Conservation (phyloP, 1,140 invertebrate species). For the Neodiprion pinetum region DNA sequence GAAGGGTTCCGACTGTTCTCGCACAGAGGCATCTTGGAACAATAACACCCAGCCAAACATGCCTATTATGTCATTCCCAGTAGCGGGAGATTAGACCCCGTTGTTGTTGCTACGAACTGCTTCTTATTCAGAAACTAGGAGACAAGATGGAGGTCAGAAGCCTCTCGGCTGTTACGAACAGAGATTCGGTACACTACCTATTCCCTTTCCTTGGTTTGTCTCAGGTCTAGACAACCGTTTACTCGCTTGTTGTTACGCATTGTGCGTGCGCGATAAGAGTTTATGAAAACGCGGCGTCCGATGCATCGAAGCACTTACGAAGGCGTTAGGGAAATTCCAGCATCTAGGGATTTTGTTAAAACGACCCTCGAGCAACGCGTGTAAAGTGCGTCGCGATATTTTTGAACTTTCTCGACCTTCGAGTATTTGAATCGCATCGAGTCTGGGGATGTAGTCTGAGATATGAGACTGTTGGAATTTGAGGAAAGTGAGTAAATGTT, state of each 20-base stretch:
- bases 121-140: neutral
- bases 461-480: slow-evolving; percentile 18
- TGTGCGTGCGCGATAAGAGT: too few relatives aligned
- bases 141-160: slow-evolving; percentile 2
- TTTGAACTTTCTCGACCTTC: neutral
- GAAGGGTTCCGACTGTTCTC: neutral
- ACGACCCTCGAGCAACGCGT: too few relatives aligned
- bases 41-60: neutral
- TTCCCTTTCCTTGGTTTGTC: too few relatives aligned
- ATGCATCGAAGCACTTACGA: too few relatives aligned
- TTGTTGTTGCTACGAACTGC: neutral
- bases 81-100: neutral
- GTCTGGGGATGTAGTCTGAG: slow-evolving; percentile 16
- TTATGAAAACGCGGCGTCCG: too few relatives aligned
- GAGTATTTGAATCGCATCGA: slow-evolving; percentile 7
- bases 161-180: neutral
- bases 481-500: slow-evolving; percentile 15
- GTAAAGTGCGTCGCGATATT: too few relatives aligned
- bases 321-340: too few relatives aligned
- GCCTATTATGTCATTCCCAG: neutral
- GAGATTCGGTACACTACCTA: neutral
- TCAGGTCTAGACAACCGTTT: too few relatives aligned
- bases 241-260: too few relatives aligned
- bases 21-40: neutral
- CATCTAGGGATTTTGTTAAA: too few relatives aligned